Percentiles rank a stretch among this genome's conserved stretches.
phyloP scores from a whole-genome alignment of 2,888 invertebrate species.

The Brachyptera risi region DNA sequence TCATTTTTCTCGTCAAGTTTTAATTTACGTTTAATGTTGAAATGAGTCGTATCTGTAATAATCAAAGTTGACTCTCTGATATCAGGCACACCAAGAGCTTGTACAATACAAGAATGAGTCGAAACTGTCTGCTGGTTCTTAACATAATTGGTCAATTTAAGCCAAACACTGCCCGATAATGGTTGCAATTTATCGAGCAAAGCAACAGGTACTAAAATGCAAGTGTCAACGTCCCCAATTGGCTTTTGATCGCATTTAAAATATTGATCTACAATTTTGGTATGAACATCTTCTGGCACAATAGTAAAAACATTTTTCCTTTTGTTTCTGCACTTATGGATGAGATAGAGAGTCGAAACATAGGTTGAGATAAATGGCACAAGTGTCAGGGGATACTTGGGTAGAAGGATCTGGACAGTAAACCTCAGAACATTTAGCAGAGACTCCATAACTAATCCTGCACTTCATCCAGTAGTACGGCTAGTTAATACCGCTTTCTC shows the following conservation, averaged over 20 bases:
- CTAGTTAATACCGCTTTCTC: not conserved
- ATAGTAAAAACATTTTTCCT: not conserved
- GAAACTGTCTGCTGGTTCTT: not conserved
- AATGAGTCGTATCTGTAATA: constrained; percentile 9
- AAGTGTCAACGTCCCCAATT: no score
- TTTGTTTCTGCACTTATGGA: not conserved
- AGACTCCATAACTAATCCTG: not conserved
- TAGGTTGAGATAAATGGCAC: not conserved
- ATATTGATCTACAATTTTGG: not conserved
- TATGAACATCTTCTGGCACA: not conserved
- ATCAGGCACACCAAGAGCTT: not conserved
- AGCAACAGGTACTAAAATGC: no score
- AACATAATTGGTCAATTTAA: constrained; percentile 3
- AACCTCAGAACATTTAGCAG: not conserved
- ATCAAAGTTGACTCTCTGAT: not conserved
- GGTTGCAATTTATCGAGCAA: no score
- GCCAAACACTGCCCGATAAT: no score
- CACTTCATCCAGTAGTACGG: no score
- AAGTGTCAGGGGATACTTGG: not conserved
- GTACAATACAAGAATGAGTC: not conserved
- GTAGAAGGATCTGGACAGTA: not conserved
- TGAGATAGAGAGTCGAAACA: not conserved
- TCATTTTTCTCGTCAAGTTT: not conserved
- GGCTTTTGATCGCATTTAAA: no score
- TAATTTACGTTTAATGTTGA: constrained; percentile 11